These are phyloP conservation scores for Myiothlypis coronata DNA, from an alignment of 2,797 vertebrate genomes.

Conservation along the genomic window DNA sequence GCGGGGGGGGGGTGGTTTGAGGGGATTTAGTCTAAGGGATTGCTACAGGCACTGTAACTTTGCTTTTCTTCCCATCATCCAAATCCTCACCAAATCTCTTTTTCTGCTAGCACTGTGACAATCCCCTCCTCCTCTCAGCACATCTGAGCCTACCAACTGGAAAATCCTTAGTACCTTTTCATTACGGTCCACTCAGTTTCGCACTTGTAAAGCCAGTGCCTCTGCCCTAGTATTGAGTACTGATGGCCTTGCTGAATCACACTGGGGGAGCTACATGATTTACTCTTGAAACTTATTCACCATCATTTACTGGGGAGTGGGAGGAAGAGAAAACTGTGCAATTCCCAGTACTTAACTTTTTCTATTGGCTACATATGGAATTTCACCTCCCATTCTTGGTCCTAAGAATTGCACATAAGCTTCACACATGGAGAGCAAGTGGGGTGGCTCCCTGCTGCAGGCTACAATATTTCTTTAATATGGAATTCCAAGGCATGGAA, in stretches of 20 bases:
- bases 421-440: not conserved
- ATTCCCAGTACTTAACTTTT: not conserved
- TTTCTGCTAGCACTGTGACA: not conserved
- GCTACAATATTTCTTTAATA: not conserved
- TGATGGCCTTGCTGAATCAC: not conserved
- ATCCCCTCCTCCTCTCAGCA: not conserved
- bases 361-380: not conserved
- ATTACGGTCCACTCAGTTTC: not conserved
- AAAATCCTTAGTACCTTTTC: not conserved
- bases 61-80: not conserved
- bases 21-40: not conserved
- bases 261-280: not conserved
- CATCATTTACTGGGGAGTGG: not conserved
- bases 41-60: not conserved
- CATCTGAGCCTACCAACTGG: not conserved
- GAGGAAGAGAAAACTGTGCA: not conserved
- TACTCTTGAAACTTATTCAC: not conserved
- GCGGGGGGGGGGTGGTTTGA: accelerated
- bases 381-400: not conserved
- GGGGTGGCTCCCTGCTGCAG: not conserved
- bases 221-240: not conserved
- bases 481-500: not conserved
- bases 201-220: not conserved
- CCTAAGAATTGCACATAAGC: not conserved
- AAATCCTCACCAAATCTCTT: not conserved